Evolutionary conservation across 1,140 invertebrate species (phyloP).

Genomic region (Lethocerus indicus): DNA sequence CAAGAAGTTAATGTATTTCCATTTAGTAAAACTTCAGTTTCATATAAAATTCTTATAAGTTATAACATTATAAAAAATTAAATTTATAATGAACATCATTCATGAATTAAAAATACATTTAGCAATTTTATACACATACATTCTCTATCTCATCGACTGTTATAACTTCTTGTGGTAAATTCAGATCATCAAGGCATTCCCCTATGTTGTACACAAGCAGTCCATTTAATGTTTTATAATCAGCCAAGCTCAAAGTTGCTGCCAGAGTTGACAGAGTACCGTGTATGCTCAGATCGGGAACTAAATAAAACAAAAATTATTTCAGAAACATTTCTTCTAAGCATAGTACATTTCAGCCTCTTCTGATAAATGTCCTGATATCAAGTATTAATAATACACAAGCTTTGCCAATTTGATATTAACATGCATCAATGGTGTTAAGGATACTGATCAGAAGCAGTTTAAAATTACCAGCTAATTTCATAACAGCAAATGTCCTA

Average conservation of each 20-base stretch:
- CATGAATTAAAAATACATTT: neutral
- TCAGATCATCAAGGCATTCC: slow-evolving; percentile 59
- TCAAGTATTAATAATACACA: neutral
- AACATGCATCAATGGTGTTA: no score
- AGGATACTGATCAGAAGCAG: no score
- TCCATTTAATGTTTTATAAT: slow-evolving; percentile 79
- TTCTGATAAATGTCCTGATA: neutral
- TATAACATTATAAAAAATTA: neutral
- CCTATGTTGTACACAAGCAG: slow-evolving; percentile 84
- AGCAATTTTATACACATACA: no score
- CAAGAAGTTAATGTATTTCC: neutral
- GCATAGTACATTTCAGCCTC: no score
- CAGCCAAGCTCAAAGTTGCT: slow-evolving; percentile 60
- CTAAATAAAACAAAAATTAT: slow-evolving; percentile 28
- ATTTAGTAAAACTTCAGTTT: neutral
- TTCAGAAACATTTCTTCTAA: no score
- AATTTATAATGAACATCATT: neutral
- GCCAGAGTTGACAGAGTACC: slow-evolving; percentile 75
- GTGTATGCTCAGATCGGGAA: slow-evolving; percentile 72
- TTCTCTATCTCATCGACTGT: slow-evolving; percentile 7
- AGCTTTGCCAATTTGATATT: no score
- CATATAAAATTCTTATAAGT: neutral
- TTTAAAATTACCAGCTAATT: no score
- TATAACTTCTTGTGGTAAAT: slow-evolving; percentile 10
- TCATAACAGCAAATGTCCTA: no score